phyloP scores from a whole-genome alignment of 1,140 invertebrate genomes.

The Frieseomelitta varia region DNA sequence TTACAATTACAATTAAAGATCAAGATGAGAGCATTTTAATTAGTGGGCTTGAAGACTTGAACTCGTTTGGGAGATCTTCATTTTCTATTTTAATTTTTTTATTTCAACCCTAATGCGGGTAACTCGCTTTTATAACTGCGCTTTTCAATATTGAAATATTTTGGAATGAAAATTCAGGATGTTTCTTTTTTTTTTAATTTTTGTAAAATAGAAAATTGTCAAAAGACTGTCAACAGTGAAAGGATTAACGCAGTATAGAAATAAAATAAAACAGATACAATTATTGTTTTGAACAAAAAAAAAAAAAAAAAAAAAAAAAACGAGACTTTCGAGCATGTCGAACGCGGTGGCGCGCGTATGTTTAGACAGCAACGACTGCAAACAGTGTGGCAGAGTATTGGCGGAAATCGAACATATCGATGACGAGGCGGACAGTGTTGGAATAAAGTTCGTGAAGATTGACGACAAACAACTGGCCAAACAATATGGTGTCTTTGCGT shows the following conservation, averaged over 20 bases:
- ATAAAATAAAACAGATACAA: too few species aligned
- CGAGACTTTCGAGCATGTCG: conserved; percentile 38
- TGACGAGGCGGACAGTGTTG: conserved; percentile 95
- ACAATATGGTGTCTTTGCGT: conserved; percentile 92
- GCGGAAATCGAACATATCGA: conserved; percentile 96
- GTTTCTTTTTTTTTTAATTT: not conserved
- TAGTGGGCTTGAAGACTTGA: not conserved
- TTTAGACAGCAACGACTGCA: conserved; percentile 96
- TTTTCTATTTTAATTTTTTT: not conserved
- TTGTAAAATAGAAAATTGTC: not conserved
- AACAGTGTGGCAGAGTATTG: conserved; percentile 94
- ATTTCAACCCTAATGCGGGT: not conserved
- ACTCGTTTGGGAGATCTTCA: not conserved
- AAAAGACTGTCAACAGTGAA: not conserved
- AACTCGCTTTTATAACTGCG: too few species aligned
- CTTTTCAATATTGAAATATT: too few species aligned
- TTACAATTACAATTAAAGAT: not conserved
- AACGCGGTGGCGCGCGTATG: conserved; percentile 68
- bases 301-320: conserved; percentile 7
- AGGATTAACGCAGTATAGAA: not conserved
- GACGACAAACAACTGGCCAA: conserved; percentile 94
- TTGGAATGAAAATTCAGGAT: not conserved
- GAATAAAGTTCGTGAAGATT: conserved; percentile 96
- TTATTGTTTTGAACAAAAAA: not conserved
- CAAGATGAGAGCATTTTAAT: not conserved